phyloP scores from a whole-genome alignment of 1,140 invertebrate species.

The Goniozus legneri region DNA sequence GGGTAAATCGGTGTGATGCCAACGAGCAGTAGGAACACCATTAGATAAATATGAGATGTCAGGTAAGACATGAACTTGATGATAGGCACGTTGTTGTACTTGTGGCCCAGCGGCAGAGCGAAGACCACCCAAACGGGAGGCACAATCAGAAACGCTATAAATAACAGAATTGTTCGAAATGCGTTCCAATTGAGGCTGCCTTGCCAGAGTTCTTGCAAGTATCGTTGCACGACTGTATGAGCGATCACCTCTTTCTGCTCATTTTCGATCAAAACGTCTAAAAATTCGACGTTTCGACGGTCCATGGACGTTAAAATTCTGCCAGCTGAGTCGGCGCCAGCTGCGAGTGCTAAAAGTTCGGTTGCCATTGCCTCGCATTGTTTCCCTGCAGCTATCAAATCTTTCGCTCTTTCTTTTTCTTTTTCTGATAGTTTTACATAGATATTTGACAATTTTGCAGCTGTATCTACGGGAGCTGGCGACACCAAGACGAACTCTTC shows the following conservation, averaged over 20 bases:
- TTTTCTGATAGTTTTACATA: slow-evolving; percentile 84
- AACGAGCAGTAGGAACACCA: slow-evolving; percentile 87
- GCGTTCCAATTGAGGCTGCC: slow-evolving; percentile 93
- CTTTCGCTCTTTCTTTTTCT: slow-evolving; percentile 97
- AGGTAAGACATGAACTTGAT: slow-evolving; percentile 99
- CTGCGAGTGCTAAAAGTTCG: slow-evolving; percentile 89
- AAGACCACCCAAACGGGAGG: slow-evolving; percentile 96
- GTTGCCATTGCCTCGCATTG: slow-evolving; percentile 97
- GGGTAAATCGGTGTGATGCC: slow-evolving; percentile 86
- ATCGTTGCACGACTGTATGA: slow-evolving; percentile 83
- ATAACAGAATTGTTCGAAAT: slow-evolving; percentile 90
- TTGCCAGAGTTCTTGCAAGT: slow-evolving; percentile 93
- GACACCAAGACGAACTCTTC: slow-evolving; percentile 96
- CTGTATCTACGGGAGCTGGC: slow-evolving; percentile 95
- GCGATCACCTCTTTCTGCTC: slow-evolving; percentile 97
- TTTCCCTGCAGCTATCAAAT: slow-evolving; percentile 89
- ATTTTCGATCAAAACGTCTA: slow-evolving; percentile 97
- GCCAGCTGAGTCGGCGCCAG: slow-evolving; percentile 89
- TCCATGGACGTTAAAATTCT: slow-evolving; percentile 88
- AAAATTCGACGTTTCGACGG: slow-evolving; percentile 86
- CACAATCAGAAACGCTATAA: slow-evolving; percentile 86
- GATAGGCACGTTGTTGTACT: slow-evolving; percentile 94
- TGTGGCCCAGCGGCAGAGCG: slow-evolving; percentile 91
- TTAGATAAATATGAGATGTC: slow-evolving; percentile 96
- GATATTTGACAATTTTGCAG: slow-evolving; percentile 94